Percentiles rank a stretch among this genome's conserved stretches.
These are phyloP conservation scores for Drosophila bifasciata DNA, from an alignment of 1,140 invertebrate genomes.

Conservation along the genomic window DNA sequence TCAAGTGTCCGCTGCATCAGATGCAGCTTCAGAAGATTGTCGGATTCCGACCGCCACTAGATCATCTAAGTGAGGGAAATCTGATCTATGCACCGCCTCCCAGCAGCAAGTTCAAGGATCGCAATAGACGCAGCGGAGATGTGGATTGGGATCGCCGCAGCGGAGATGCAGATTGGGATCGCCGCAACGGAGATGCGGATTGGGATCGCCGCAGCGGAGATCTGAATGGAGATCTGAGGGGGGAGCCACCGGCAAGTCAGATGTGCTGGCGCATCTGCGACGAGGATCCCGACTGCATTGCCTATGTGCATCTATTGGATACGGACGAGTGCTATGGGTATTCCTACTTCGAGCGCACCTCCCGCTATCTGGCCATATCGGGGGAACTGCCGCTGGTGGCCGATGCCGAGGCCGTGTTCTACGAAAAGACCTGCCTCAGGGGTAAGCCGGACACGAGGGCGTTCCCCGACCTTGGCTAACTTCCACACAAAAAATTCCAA, in stretches of 20 bases:
- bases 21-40: slow-evolving; percentile 82
- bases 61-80: slow-evolving; percentile 66
- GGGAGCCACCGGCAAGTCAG: slow-evolving; percentile 84
- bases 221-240: slow-evolving; percentile 52
- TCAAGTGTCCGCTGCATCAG: slow-evolving; percentile 80
- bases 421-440: slow-evolving; percentile 84
- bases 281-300: slow-evolving; percentile 83
- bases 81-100: slow-evolving; percentile 62
- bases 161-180: too few relatives aligned
- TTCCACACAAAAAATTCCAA: too few relatives aligned
- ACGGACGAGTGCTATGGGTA: slow-evolving; percentile 84
- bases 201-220: slow-evolving; percentile 7
- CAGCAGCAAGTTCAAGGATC: slow-evolving; percentile 59
- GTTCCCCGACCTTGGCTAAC: slow-evolving; percentile 10
- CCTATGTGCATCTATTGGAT: slow-evolving; percentile 84
- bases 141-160: too few relatives aligned
- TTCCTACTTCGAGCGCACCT: slow-evolving; percentile 68
- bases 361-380: slow-evolving; percentile 61
- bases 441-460: slow-evolving; percentile 62
- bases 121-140: slow-evolving; percentile 55
- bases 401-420: slow-evolving; percentile 85
- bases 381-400: slow-evolving; percentile 78
- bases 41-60: slow-evolving; percentile 75
- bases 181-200: too few relatives aligned
- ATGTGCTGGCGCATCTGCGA: slow-evolving; percentile 85